A percentile compares a stretch with the other conserved stretches of the same genome.
Evolutionary conservation across 2,888 invertebrate genomes (phyloP).

Genomic region (Drosophila anomelani): DNA sequence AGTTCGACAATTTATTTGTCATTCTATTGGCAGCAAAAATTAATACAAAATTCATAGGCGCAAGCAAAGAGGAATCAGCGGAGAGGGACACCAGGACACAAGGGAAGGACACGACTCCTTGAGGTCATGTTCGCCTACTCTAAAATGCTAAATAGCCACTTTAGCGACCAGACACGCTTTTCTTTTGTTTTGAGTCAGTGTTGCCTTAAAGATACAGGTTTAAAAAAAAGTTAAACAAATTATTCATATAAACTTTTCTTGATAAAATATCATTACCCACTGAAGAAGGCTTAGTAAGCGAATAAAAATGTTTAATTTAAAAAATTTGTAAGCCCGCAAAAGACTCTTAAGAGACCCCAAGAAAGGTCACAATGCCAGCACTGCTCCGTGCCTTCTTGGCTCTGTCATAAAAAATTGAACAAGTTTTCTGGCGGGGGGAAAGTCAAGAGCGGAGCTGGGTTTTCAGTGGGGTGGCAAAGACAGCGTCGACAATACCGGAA

Average conservation of each 20-base stretch:
- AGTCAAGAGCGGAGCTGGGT: constrained; percentile 66
- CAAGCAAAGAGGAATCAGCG: constrained; percentile 5
- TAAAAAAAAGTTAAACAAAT: background rate
- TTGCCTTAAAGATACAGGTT: background rate
- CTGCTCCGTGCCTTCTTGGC: constrained; percentile 15
- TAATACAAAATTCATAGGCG: constrained; percentile 68
- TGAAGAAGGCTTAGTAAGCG: background rate
- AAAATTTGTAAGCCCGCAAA: background rate
- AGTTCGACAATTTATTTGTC: constrained; percentile 17
- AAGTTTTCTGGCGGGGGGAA: constrained; percentile 52
- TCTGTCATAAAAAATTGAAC: constrained; percentile 76
- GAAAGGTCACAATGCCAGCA: constrained; percentile 7
- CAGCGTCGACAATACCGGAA: constrained; percentile 77
- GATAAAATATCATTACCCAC: background rate
- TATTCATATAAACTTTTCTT: background rate
- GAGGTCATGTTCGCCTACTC: constrained; percentile 63
- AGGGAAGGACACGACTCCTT: constrained; percentile 25
- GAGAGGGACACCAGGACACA: background rate
- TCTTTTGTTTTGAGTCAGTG: constrained; percentile 8
- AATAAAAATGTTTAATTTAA: background rate
- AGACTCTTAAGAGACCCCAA: background rate
- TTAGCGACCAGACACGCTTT: constrained; percentile 67
- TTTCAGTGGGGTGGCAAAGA: constrained; percentile 47
- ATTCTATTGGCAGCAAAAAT: constrained; percentile 59
- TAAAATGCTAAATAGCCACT: constrained; percentile 82